phyloP scores from a whole-genome alignment of 1,140 invertebrate species.

The Phenacoccus solenopsis region DNA sequence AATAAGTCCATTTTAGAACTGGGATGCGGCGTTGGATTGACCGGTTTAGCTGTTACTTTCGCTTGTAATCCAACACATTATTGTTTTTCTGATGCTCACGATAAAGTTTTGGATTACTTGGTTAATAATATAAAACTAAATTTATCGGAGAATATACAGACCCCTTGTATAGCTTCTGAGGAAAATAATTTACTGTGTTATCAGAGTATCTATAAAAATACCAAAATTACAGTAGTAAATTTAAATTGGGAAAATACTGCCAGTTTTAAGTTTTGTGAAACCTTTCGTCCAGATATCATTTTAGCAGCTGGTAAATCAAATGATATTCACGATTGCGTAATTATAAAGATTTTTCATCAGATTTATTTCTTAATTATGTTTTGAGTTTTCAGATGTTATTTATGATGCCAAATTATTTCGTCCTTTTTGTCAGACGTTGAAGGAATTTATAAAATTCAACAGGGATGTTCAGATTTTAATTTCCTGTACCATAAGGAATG shows the following conservation, averaged over 20 bases:
- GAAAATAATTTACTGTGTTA: no score
- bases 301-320: slow-evolving; percentile 13
- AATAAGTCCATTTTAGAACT: slow-evolving; percentile 41
- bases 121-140: slow-evolving; percentile 19
- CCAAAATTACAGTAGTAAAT: background rate
- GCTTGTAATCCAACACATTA: slow-evolving; percentile 36
- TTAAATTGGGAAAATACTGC: background rate
- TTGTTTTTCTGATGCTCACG: slow-evolving; percentile 41
- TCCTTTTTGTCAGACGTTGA: background rate
- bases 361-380: no score
- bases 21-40: slow-evolving; percentile 43
- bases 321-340: no score
- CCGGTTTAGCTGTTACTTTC: slow-evolving; percentile 36
- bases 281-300: background rate
- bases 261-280: background rate
- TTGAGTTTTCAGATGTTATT: slow-evolving; percentile 15
- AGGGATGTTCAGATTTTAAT: background rate
- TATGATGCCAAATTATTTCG: slow-evolving; percentile 10
- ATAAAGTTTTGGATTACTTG: slow-evolving; percentile 32
- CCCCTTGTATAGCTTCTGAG: no score
- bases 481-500: background rate
- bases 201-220: no score
- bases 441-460: background rate
- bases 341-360: background rate
- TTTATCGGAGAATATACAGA: no score